Evolutionary conservation across 2,797 vertebrate genomes (phyloP).

Genomic region (Selene dorsalis): DNA sequence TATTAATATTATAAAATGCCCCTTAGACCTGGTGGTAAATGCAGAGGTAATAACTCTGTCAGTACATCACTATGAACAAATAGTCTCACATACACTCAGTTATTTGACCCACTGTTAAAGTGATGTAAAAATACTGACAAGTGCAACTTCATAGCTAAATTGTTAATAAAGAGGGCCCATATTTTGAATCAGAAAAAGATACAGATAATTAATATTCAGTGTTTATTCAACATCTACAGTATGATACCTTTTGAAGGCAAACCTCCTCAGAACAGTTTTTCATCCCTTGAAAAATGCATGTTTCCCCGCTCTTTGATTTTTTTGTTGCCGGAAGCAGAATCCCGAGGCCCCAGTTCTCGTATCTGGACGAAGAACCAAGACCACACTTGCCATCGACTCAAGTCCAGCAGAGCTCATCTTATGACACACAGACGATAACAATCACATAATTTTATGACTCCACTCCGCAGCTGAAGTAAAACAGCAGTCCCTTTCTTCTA

Average conservation of each 20-base stretch:
- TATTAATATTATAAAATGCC: background rate
- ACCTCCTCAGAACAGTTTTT: slow-evolving; percentile 30
- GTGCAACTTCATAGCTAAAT: background rate
- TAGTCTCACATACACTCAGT: too few relatives aligned
- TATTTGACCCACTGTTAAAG: background rate
- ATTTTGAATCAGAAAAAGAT: slow-evolving; percentile 6
- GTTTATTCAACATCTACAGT: slow-evolving; percentile 31
- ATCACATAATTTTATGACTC: background rate
- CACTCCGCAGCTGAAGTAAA: slow-evolving; percentile 2
- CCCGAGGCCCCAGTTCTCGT: slow-evolving; percentile 25
- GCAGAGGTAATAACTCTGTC: too few relatives aligned
- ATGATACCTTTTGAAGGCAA: slow-evolving; percentile 48
- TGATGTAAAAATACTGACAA: background rate
- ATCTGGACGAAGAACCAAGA: slow-evolving; percentile 10
- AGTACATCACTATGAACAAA: too few relatives aligned
- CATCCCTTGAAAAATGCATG: slow-evolving; percentile 57
- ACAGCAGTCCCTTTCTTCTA: background rate
- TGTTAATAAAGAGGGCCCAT: background rate
- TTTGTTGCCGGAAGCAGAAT: slow-evolving; percentile 35
- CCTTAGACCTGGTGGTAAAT: too few relatives aligned
- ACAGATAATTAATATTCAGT: slow-evolving; percentile 10
- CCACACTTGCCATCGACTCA: slow-evolving; percentile 41
- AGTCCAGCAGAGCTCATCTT: slow-evolving; percentile 11
- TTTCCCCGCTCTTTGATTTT: slow-evolving; percentile 55
- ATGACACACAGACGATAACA: slow-evolving; percentile 6